Evolutionary conservation across 2,113 vertebrate species (phyloP), one percentile per base, ranked within the genome.

Genomic region (Melospiza georgiana): DNA sequence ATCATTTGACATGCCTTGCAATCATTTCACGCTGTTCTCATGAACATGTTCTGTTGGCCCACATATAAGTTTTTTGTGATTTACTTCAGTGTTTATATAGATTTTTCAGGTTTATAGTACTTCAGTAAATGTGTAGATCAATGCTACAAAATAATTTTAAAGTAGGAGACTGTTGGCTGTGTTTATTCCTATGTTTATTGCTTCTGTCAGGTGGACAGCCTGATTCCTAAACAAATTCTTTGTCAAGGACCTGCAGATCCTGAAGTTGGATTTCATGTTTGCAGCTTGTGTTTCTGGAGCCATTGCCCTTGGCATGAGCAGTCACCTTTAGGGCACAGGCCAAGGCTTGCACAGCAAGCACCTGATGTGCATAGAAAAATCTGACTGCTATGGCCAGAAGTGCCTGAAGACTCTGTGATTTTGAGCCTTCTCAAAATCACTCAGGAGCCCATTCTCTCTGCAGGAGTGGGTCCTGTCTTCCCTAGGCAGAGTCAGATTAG

Each of bases 21-120:
- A 30, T 86, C 2, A 15, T 62, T 93, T 72, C 24, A 44, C 1
- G 0, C 69, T 59, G 49, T 22, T 58, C 44, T 62, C 10, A 2
- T 0, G 0, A 28, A 12, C 21, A 4, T 24, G 30, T 14, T 77
- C n/a, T 49, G 8, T 66, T n/a, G 12, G 28, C 12, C 28, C 12
- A 24, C 25, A 0, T 48, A 6, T 4, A 59, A 27, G 7, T 19
- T 83, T 33, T 33, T 71, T 79, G 58, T 69, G 20, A 49, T 83
- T 76, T 87, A 18, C 28, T 65, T 3, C 12, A 8, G 11, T 48
- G 14, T 57, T 55, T 44, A 3, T 73, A 11, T 48, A 67, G 71
- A 21, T 83, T 52, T 77, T 87, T 93, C 59, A 48, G n/a, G 23
- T 71, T 74, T 61, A 18, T 49, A 23, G 35, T 43, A 8, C 7